Evolutionary conservation across 30 jellyfish, hydroid and myxozoan species (phyloP).

Genomic region (Pseudorhiza aurosa): DNA sequence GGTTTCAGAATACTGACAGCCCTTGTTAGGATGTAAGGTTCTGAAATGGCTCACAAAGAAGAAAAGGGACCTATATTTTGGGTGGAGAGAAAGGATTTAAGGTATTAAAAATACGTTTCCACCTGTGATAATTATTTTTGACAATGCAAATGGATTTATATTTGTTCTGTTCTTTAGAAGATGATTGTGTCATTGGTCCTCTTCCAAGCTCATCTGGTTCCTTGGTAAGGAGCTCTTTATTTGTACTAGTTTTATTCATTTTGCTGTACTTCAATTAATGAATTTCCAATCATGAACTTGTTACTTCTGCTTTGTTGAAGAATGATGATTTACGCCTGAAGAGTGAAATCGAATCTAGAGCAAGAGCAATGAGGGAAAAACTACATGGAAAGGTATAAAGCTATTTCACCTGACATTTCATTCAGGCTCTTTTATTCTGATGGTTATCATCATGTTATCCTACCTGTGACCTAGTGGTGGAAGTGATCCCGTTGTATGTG

Average conservation of each 20-base stretch:
- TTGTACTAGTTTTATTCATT: not conserved
- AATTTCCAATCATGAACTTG: no score
- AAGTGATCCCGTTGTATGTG: no score
- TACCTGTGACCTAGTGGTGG: no score
- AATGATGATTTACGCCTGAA: not conserved
- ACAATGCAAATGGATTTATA: not conserved
- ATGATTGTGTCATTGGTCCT: slow-evolving; percentile 52
- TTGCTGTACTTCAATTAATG: not conserved
- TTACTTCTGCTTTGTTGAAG: no score
- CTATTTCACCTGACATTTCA: not conserved
- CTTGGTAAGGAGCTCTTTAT: not conserved
- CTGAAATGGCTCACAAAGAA: no score
- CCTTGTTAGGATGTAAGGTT: no score
- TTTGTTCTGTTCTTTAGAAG: slow-evolving; percentile 3
- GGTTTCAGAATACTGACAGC: no score
- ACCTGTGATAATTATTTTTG: not conserved
- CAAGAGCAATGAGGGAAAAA: slow-evolving; percentile 82
- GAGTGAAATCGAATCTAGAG: slow-evolving; percentile 78
- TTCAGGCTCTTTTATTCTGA: no score
- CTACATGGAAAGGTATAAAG: slow-evolving; percentile 67
- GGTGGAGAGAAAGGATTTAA: no score
- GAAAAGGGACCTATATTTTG: no score
- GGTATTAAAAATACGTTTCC: not conserved
- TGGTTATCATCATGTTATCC: no score
- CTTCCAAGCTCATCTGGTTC: slow-evolving; percentile 13